phyloP scores from a whole-genome alignment of 2,888 invertebrate genomes.

The Brachylomia viminalis region DNA sequence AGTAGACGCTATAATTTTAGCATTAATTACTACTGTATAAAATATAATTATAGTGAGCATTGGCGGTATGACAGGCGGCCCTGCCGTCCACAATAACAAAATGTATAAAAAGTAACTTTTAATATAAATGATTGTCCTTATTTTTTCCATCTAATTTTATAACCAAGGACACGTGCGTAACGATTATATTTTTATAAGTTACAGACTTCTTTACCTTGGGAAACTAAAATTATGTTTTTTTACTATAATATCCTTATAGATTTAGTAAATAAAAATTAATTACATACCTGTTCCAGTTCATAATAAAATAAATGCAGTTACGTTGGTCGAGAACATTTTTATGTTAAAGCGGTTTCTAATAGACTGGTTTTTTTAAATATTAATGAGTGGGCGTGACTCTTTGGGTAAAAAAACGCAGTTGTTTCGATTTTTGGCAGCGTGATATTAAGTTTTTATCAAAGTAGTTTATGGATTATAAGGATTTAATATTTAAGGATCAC shows the following conservation, averaged over 20 bases:
- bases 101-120: neutral
- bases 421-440: constrained; percentile 41
- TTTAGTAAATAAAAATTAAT: neutral
- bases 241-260: neutral
- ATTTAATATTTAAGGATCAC: constrained; percentile 35
- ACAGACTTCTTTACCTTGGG: neutral
- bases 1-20: constrained; percentile 40
- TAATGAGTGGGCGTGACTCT: constrained; percentile 51
- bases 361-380: constrained; percentile 46
- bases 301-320: constrained; percentile 22
- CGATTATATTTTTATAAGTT: neutral
- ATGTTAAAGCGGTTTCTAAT: constrained; percentile 30
- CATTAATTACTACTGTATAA: constrained; percentile 45
- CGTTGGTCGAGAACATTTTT: constrained; percentile 23
- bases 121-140: neutral
- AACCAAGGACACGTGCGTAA: neutral
- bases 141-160: constrained; percentile 1
- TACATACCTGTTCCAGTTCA: constrained; percentile 1
- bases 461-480: constrained; percentile 36
- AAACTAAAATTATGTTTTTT: neutral
- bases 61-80: constrained; percentile 9
- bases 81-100: neutral
- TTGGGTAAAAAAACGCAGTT: constrained; percentile 30
- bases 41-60: constrained; percentile 30
- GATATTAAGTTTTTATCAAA: constrained; percentile 43